phyloP scores from a whole-genome alignment of 2,888 invertebrate species.

The Griposia aprilina region DNA sequence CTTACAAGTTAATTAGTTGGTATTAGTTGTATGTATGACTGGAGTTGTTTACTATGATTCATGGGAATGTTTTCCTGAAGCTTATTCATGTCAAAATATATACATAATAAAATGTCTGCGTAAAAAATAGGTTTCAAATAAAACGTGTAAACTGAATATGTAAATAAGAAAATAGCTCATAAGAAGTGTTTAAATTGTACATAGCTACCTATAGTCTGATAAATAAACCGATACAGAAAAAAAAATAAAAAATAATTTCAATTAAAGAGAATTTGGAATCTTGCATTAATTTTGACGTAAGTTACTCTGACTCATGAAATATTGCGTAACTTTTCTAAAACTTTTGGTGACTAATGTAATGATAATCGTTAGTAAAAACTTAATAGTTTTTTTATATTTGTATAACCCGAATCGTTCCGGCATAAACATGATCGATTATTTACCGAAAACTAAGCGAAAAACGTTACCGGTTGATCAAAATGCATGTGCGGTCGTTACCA shows the following conservation, averaged over 20 bases:
- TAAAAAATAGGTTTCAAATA: background rate
- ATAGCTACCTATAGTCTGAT: conserved; percentile 6
- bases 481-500: background rate
- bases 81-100: background rate
- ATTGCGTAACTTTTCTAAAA: conserved; percentile 32
- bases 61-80: conserved; percentile 27
- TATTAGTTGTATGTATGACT: conserved; percentile 14
- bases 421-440: conserved; percentile 10
- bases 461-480: conserved; percentile 1
- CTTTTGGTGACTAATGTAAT: conserved; percentile 20
- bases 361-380: background rate
- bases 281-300: background rate
- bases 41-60: conserved; percentile 29
- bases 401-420: conserved; percentile 17
- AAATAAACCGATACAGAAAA: background rate
- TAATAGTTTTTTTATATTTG: conserved; percentile 29
- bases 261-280: background rate
- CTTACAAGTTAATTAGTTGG: conserved; percentile 12
- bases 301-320: conserved; percentile 11
- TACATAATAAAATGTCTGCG: background rate
- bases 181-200: conserved; percentile 6
- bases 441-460: background rate
- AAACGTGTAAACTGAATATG: background rate
- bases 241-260: background rate
- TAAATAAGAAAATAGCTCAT: conserved; percentile 14